A percentile compares a stretch with the other conserved stretches of the same genome.
These are phyloP conservation scores for Sinhomidia bicolor DNA, from an alignment of 2,888 invertebrate genomes.

Conservation along the genomic window DNA sequence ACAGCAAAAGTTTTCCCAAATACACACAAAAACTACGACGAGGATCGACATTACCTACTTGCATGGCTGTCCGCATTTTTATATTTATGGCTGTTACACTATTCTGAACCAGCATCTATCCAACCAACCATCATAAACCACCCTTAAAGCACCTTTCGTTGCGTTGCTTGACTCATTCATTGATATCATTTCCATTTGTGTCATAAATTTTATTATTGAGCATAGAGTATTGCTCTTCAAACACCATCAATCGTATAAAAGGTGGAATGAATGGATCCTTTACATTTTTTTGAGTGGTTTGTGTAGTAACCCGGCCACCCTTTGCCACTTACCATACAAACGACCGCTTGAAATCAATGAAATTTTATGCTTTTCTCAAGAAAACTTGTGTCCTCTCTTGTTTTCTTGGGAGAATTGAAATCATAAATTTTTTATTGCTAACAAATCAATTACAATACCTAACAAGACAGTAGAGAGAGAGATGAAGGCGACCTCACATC, in stretches of 20 bases:
- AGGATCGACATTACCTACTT: constrained; percentile 40
- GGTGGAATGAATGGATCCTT: constrained; percentile 1
- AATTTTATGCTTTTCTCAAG: constrained; percentile 11
- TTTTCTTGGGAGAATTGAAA: constrained; percentile 27
- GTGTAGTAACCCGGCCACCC: constrained; percentile 6
- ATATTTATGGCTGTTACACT: constrained; percentile 51
- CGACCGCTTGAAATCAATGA: background rate
- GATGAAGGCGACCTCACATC: constrained; percentile 49
- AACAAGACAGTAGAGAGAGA: background rate
- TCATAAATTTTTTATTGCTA: constrained; percentile 51
- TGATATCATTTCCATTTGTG: background rate
- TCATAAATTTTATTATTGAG: constrained; percentile 33
- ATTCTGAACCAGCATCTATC: constrained; percentile 18
- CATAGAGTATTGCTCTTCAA: background rate
- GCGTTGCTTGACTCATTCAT: background rate
- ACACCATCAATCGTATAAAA: background rate
- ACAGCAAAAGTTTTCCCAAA: constrained; percentile 14
- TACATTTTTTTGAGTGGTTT: background rate
- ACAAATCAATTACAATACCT: constrained; percentile 59
- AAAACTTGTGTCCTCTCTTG: constrained; percentile 29
- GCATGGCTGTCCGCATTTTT: constrained; percentile 61
- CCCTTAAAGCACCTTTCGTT: constrained; percentile 40
- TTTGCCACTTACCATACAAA: constrained; percentile 1
- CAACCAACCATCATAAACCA: constrained; percentile 57
- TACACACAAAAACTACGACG: background rate